Base-by-base conservation (phyloP, 2,113 vertebrate genomes). In the Oenanthe oenanthe region DNA sequence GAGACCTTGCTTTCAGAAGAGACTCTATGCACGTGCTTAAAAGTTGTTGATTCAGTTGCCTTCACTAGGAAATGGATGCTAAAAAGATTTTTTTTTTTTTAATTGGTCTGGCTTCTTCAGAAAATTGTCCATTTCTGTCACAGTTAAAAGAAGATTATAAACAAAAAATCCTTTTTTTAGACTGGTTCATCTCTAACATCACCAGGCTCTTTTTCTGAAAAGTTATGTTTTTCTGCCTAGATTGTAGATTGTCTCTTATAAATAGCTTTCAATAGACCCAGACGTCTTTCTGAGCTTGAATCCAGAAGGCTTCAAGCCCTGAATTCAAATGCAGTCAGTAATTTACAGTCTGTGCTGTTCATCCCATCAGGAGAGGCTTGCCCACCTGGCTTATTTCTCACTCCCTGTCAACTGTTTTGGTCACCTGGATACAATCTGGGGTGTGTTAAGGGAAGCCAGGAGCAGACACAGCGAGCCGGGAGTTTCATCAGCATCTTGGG, bases 221-320 rank as follows among this genome's bases (percentile, higher is more conserved):
- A 83, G 34, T 68, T 81, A 4, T 6, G 6, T 28, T 85, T 26
- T 92, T 86, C 60, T 78, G 72, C 34, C 31, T 76, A 58, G 75
- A 28, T 68, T 66, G 45, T 68, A 73, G 78, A 68, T 83, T 77
- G 38, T 74, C 60, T 85, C 43, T 74, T 74, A 66, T 62, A 85
- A 85, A 80, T 63, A 67, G 51, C 73, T 94, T 81, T 84, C 91
- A 93, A 67, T 75, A 65, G 56, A 81, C 75, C 42, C 72, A 92
- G 86, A 47, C 18, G 0, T 89, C 76, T 71, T 80, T 78, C 67
- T 5, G 17, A 20, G 77, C 79, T 83, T 38, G 54, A 88, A 88
- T 88, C 50, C 50, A 79, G 88, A 76, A 71, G 43, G 24, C 53
- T 67, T 85, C 81, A 63, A 81, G 70, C 57, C 43, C 68, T 78